phyloP scores from a whole-genome alignment of 1,140 invertebrate species.

The Trissolcus basalis region DNA sequence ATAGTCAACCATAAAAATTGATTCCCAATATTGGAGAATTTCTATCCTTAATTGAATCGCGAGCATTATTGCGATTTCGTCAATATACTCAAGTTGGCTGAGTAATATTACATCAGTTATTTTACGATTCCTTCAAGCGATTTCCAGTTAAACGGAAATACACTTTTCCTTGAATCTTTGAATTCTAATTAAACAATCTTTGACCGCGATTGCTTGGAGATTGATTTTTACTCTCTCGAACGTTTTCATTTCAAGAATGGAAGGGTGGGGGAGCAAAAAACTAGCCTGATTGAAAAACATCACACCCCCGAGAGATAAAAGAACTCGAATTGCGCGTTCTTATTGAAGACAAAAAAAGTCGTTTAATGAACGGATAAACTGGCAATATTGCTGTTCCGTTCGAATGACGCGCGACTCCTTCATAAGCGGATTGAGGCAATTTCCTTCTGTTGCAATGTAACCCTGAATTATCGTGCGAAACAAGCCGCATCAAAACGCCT shows the following conservation, averaged over 20 bases:
- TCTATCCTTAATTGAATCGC: conserved; percentile 14
- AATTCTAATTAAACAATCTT: too few relatives aligned
- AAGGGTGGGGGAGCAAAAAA: not conserved
- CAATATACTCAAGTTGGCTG: too few relatives aligned
- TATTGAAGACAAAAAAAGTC: conserved; percentile 15
- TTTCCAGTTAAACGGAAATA: too few relatives aligned
- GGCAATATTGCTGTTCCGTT: conserved; percentile 35
- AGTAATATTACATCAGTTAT: too few relatives aligned
- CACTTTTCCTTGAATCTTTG: too few relatives aligned
- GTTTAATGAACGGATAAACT: conserved; percentile 32
- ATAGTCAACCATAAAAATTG: conserved; percentile 28
- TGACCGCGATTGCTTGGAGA: too few relatives aligned
- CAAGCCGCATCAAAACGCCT: conserved; percentile 4
- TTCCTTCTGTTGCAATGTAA: conserved; percentile 44
- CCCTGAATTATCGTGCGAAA: not conserved
- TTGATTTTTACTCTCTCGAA: too few relatives aligned
- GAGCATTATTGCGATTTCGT: too few relatives aligned
- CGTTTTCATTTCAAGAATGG: too few relatives aligned
- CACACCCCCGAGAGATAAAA: too few relatives aligned
- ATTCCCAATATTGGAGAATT: conserved; percentile 8
- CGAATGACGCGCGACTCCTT: conserved; percentile 33
- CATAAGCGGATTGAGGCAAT: conserved; percentile 43
- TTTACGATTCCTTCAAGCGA: too few relatives aligned
- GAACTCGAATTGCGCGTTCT: not conserved
- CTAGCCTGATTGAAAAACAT: not conserved